Percentiles rank a stretch among this genome's conserved stretches.
phyloP scores from a whole-genome alignment of 1,140 invertebrate species.

The Coptotermes formosanus region DNA sequence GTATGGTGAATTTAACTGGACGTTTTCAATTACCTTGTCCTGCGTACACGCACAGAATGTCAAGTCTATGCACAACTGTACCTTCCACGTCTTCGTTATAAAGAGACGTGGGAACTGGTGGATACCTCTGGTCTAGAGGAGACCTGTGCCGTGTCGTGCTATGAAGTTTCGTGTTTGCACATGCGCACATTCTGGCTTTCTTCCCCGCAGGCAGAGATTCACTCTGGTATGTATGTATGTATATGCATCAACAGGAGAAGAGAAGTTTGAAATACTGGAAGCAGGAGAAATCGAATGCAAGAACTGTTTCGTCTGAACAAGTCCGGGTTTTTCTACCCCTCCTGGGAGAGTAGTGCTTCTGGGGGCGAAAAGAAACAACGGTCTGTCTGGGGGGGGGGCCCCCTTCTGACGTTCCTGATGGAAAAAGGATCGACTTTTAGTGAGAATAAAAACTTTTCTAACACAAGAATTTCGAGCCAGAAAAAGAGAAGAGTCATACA shows the following conservation, averaged over 20 bases:
- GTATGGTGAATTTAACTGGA: too few species aligned
- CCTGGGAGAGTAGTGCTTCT: not conserved
- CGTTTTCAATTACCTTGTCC: too few species aligned
- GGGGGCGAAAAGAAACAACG: not conserved
- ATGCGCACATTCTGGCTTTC: not conserved
- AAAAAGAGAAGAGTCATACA: not conserved
- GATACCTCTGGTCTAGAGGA: too few species aligned
- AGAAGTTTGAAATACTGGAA: not conserved
- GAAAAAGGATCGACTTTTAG: constrained; percentile 12
- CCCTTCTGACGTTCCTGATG: not conserved
- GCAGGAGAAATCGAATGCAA: not conserved
- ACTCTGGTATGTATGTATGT: not conserved
- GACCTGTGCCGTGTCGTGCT: too few species aligned
- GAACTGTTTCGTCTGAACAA: not conserved
- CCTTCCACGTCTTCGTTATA: too few species aligned
- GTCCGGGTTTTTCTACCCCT: not conserved
- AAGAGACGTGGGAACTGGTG: too few species aligned
- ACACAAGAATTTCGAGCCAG: not conserved
- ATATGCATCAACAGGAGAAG: not conserved
- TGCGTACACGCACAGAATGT: too few species aligned
- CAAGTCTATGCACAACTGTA: too few species aligned
- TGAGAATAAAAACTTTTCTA: constrained; percentile 3
- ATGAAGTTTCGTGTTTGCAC: not conserved
- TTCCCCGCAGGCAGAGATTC: not conserved
- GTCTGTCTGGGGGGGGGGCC: not conserved